phyloP scores from a whole-genome alignment of 2,113 vertebrate species.

The Podarcis cretensis region DNA sequence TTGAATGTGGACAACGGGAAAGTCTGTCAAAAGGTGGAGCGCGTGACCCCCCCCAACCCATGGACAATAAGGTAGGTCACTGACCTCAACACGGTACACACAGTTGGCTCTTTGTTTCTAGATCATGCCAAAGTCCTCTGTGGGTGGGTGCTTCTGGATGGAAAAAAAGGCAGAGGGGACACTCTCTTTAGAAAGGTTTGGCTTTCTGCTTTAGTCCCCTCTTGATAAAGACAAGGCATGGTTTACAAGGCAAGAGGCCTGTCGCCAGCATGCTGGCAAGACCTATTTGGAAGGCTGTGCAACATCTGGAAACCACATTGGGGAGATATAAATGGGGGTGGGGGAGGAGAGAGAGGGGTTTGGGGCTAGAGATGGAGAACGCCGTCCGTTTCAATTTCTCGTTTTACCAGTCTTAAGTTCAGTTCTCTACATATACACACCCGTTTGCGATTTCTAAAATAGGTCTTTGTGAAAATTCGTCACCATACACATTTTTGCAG shows the following conservation, averaged over 20 bases:
- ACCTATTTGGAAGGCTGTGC: not conserved
- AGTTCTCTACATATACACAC: too few relatives aligned
- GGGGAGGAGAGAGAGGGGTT: not conserved
- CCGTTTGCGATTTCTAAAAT: too few relatives aligned
- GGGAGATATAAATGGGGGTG: not conserved
- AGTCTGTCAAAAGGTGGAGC: conserved; percentile 33
- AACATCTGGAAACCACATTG: conserved; percentile 11
- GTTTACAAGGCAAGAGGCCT: not conserved
- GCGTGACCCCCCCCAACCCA: not conserved
- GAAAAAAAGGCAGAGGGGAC: conserved; percentile 20
- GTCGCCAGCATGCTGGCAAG: not conserved
- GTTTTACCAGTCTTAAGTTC: too few relatives aligned
- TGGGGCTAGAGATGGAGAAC: too few relatives aligned
- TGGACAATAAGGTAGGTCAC: conserved; percentile 18
- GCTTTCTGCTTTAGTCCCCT: not conserved
- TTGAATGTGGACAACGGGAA: conserved; percentile 1
- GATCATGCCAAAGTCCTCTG: not conserved
- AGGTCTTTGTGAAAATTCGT: too few relatives aligned
- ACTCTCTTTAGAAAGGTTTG: not conserved
- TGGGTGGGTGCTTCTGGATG: not conserved
- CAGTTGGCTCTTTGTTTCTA: conserved; percentile 14
- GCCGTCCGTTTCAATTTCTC: too few relatives aligned
- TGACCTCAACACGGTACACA: not conserved
- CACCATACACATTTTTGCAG: too few relatives aligned
- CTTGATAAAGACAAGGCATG: conserved; percentile 4